A percentile compares a stretch with the other conserved stretches of the same genome.
phyloP scores from a whole-genome alignment of 2,797 vertebrate genomes.

The Selene dorsalis region DNA sequence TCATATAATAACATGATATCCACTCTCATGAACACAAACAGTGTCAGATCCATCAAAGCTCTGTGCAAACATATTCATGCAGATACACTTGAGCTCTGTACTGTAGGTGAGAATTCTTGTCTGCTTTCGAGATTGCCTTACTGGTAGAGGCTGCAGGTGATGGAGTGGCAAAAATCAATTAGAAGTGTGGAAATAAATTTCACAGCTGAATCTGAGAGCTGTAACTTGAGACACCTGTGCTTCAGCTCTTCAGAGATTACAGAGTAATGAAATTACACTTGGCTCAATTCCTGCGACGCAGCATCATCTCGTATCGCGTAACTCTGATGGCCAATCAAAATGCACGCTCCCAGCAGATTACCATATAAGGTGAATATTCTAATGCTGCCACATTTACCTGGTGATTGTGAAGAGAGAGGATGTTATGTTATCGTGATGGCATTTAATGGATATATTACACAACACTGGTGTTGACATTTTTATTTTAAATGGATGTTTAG shows the following conservation, averaged over 20 bases:
- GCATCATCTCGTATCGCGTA: background rate
- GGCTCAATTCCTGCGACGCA: background rate
- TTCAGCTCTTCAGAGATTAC: background rate
- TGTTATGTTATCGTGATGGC: no score
- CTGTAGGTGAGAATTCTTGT: conserved; percentile 31
- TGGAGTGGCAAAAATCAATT: conserved; percentile 52
- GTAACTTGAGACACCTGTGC: background rate
- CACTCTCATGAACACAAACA: background rate
- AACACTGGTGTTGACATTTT: background rate
- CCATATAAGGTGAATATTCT: background rate
- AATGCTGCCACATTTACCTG: background rate
- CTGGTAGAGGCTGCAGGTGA: conserved; percentile 37
- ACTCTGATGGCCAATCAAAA: background rate
- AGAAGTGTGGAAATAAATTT: conserved; percentile 27
- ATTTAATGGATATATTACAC: background rate
- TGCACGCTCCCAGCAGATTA: background rate
- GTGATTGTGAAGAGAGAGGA: no score
- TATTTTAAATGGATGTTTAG: no score
- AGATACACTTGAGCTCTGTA: conserved; percentile 21
- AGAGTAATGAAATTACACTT: background rate
- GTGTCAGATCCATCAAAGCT: background rate
- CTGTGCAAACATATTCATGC: conserved; percentile 5
- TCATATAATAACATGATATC: background rate
- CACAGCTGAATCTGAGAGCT: background rate
- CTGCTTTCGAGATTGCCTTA: conserved; percentile 40